phyloP scores from a whole-genome alignment of 2,797 vertebrate species.

The Perodicticus potto region DNA sequence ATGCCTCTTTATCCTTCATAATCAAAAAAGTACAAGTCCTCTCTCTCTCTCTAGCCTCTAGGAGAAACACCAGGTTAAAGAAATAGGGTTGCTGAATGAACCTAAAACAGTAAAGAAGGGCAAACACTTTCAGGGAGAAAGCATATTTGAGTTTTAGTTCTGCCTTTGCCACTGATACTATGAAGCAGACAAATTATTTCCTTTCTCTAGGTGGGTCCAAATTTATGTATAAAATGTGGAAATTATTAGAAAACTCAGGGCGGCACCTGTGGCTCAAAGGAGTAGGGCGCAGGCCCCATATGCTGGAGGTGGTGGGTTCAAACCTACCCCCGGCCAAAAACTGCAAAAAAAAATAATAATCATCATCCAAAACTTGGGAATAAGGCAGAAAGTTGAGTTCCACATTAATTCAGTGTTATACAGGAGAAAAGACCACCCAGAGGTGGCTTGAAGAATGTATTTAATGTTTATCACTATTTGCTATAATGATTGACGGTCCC shows the following conservation, averaged over 20 bases:
- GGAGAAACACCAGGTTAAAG: not conserved
- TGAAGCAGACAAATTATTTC: not conserved
- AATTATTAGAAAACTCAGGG: not conserved
- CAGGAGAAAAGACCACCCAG: not conserved
- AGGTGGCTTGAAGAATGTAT: not conserved
- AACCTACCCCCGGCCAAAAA: no score
- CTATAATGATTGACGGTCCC: not conserved
- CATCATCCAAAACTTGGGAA: not conserved
- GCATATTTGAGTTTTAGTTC: not conserved
- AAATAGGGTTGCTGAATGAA: not conserved
- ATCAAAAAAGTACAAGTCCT: not conserved
- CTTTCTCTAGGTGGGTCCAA: not conserved
- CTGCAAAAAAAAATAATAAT: no score
- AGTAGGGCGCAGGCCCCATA: no score
- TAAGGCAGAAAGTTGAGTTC: not conserved
- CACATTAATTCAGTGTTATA: not conserved
- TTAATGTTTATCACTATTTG: slow-evolving; percentile 12
- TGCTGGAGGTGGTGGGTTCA: no score
- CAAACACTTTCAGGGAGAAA: not conserved
- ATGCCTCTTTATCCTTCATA: not conserved
- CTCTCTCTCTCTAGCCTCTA: not conserved
- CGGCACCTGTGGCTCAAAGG: no score
- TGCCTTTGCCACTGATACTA: not conserved
- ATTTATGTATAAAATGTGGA: not conserved
- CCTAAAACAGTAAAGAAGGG: not conserved